These are phyloP conservation scores for Rhagonycha fulva DNA, from an alignment of 2,888 invertebrate genomes.

Conservation along the genomic window DNA sequence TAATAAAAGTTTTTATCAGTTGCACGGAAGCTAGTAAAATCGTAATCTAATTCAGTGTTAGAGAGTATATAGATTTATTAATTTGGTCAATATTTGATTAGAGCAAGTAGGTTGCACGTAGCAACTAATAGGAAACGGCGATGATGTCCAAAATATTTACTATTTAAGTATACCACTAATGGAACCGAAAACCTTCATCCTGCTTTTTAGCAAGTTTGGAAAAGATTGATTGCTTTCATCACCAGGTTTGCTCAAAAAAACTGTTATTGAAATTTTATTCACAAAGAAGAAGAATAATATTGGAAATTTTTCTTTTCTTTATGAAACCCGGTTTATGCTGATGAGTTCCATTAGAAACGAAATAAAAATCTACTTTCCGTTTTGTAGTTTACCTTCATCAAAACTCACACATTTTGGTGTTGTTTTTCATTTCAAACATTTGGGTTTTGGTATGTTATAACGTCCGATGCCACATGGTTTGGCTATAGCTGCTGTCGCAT, in stretches of 20 bases:
- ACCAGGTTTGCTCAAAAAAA: no score
- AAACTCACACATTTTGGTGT: not conserved
- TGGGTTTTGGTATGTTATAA: no score
- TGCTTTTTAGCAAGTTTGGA: not conserved
- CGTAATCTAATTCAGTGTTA: not conserved
- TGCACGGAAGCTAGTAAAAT: not conserved
- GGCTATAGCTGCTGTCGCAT: no score
- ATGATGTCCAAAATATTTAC: not conserved
- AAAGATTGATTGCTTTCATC: no score
- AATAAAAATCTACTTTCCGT: not conserved
- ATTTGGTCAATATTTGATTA: not conserved
- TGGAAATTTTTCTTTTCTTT: not conserved
- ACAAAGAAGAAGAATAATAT: no score
- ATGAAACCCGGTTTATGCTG: not conserved
- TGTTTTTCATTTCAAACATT: no score
- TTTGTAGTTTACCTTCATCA: not conserved
- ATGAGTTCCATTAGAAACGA: not conserved
- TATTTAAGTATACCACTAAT: not conserved
- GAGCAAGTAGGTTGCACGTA: not conserved
- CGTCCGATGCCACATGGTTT: no score
- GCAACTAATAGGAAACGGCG: not conserved
- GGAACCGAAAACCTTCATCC: not conserved
- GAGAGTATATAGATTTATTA: not conserved
- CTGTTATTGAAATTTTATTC: no score
- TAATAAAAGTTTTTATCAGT: not conserved